phyloP scores from a whole-genome alignment of 2,797 vertebrate species.

The Diplodus puntazzo region DNA sequence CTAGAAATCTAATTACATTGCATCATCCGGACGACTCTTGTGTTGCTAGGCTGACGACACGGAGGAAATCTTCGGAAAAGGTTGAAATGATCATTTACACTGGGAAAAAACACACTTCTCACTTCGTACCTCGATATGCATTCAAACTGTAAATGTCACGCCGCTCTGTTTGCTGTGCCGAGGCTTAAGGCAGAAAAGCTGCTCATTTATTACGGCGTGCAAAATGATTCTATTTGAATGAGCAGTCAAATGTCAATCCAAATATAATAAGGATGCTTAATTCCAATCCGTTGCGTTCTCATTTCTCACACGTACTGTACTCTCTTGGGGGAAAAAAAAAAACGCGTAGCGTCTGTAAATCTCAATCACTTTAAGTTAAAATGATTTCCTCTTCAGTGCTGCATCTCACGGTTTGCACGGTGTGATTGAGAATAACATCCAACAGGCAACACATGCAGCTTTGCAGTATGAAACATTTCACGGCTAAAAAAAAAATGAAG shows the following conservation, averaged over 20 bases:
- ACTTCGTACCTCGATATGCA: neutral
- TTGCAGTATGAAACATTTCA: constrained; percentile 49
- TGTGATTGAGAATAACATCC: neutral
- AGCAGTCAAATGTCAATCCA: constrained; percentile 39
- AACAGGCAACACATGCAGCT: constrained; percentile 20
- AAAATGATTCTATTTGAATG: constrained; percentile 15
- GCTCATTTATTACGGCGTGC: constrained; percentile 10
- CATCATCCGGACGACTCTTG: neutral
- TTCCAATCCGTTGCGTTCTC: constrained; percentile 16
- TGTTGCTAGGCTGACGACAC: neutral
- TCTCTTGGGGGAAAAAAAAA: constrained; percentile 1
- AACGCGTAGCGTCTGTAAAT: neutral
- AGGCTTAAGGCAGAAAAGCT: constrained; percentile 11
- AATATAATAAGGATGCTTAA: constrained; percentile 20
- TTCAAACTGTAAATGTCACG: constrained; percentile 28
- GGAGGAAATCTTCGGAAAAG: neutral
- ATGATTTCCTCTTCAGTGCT: constrained; percentile 12
- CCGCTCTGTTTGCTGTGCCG: constrained; percentile 14
- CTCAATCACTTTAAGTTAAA: constrained; percentile 18
- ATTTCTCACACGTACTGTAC: neutral
- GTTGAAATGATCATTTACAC: neutral
- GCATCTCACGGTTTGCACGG: constrained; percentile 1
- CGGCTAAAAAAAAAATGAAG: neutral
- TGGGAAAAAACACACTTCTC: no score
- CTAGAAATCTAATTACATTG: neutral